phyloP scores from a whole-genome alignment of 2,113 vertebrate species.

The Tapirus terrestris region DNA sequence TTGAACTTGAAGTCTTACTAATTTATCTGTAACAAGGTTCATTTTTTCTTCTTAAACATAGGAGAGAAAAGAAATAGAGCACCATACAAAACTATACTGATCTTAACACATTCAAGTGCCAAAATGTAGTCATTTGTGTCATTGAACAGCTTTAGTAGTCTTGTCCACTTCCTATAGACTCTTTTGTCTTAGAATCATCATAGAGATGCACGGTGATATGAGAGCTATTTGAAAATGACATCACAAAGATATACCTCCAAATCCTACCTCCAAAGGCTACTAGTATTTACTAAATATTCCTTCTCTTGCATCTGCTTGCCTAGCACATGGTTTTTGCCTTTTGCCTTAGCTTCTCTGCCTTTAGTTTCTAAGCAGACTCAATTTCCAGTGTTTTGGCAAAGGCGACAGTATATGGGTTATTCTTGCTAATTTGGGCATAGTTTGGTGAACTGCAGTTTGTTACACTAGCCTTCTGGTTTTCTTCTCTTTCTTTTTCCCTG shows the following conservation, averaged over 20 bases:
- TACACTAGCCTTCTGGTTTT: not conserved
- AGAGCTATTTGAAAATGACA: not conserved
- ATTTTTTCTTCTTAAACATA: not conserved
- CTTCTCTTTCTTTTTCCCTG: not conserved
- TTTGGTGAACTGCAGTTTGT: not conserved
- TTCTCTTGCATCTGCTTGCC: not conserved
- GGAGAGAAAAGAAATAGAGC: not conserved
- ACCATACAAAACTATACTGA: not conserved
- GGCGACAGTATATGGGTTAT: not conserved
- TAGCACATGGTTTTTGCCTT: not conserved
- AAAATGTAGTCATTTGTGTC: not conserved
- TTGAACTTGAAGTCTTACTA: not conserved
- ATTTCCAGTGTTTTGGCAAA: conserved; percentile 3
- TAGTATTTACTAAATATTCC: not conserved
- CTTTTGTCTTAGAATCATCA: not conserved
- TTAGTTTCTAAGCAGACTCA: not conserved
- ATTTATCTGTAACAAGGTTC: not conserved
- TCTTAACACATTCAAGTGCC: not conserved
- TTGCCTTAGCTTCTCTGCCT: not conserved
- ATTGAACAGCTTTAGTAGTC: not conserved
- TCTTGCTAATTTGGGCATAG: conserved; percentile 39
- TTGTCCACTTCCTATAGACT: not conserved
- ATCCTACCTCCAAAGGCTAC: not conserved
- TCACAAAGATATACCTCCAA: not conserved
- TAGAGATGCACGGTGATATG: not conserved